phyloP scores from a whole-genome alignment of 2,888 invertebrate genomes.

The Ischnura elegans region DNA sequence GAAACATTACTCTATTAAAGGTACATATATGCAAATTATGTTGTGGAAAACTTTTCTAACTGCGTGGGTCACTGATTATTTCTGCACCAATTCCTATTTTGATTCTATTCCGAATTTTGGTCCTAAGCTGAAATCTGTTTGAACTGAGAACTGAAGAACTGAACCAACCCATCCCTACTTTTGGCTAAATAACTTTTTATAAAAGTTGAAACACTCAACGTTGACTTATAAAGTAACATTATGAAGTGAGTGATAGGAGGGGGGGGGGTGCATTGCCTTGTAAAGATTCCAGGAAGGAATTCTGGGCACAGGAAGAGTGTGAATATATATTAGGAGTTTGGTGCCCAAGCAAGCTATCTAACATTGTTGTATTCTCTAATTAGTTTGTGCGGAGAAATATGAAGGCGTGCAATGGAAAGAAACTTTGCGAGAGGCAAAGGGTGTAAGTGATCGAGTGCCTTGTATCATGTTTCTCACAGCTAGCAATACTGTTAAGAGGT shows the following conservation, averaged over 20 bases:
- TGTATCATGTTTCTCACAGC: constrained; percentile 52
- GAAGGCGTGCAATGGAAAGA: neutral
- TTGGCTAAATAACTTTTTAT: neutral
- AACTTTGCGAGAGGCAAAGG: constrained; percentile 43
- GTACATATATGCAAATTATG: too few relatives aligned
- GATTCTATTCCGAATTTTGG: too few relatives aligned
- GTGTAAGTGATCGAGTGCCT: constrained; percentile 63
- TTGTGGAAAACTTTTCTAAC: too few relatives aligned
- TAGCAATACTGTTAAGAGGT: constrained; percentile 43
- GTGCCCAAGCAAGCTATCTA: neutral
- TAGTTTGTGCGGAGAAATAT: neutral
- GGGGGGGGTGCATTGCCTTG: constrained; percentile 11
- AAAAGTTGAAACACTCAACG: neutral
- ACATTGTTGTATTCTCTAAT: too few relatives aligned
- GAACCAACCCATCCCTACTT: too few relatives aligned
- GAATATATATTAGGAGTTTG: neutral
- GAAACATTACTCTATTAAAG: too few relatives aligned
- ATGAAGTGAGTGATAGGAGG: constrained; percentile 9
- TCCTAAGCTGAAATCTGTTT: too few relatives aligned
- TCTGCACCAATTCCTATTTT: too few relatives aligned
- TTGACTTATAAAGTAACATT: constrained; percentile 24
- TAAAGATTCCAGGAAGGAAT: neutral
- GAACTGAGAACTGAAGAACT: too few relatives aligned
- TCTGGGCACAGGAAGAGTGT: neutral
- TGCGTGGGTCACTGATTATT: too few relatives aligned